Base-by-base conservation (phyloP, 2,888 invertebrate species). In the Oligia fasciuncula region DNA sequence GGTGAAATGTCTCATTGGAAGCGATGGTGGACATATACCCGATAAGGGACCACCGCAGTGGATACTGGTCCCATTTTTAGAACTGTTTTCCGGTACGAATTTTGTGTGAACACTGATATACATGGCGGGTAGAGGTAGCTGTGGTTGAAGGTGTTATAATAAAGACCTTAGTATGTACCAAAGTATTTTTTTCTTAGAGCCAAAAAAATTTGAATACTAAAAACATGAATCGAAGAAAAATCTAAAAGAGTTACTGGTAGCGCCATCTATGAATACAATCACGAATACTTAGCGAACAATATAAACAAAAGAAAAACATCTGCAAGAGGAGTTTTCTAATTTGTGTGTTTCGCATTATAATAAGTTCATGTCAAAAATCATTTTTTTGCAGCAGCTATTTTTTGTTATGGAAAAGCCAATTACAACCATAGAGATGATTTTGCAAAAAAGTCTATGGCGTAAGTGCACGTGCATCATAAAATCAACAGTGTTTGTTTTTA, bases 1-100 rank as follows among this genome's bases (percentile, higher is more conserved):
- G 96, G 95, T 96, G 96, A 97, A 96, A 96, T 96, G 96, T 95
- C 96, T 96, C 93, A 95, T 95, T 95, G 94, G 95, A 95, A 95
- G 95, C 95, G 95, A 94, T 93, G 92, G 92, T 93, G 94, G 95
- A 95, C 95, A 93, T 92, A 91, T 90, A 90, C 91, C 88, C 94
- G 97, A 97, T 97, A 96, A 97, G 95, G 89, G 97, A 97, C 97
- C 97, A 96, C 97, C 97, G 88, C 92, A 90, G 95, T 94, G 93
- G 94, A 92, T 91, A 89, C 87, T 92, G 93, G 91, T 87, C 92
- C 94, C 93, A 94, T 93, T 95, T 95, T 96, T 96, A 95, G 93
- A 91, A 93, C 90, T 91, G 92, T 95, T 95, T 96, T 96, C 96
- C 96, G 96, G 95, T 95, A 92, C 91, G 90, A 92, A 93, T 93